These are phyloP conservation scores for Agelaius tricolor DNA, from an alignment of 2,113 vertebrate genomes.

Conservation along the genomic window DNA sequence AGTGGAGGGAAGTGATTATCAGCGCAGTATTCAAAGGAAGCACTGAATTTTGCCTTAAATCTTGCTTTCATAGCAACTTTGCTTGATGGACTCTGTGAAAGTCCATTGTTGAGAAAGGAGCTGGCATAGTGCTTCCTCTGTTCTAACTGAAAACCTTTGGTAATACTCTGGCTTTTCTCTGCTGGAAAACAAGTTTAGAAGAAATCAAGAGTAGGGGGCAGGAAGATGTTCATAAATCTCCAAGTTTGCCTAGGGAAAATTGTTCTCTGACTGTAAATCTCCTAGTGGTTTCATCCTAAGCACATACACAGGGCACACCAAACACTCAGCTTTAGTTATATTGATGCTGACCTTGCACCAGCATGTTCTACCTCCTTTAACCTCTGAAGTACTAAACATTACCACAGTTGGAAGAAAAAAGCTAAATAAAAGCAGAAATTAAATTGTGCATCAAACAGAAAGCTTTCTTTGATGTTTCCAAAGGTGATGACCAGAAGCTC, in stretches of 20 bases:
- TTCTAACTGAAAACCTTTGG: not conserved
- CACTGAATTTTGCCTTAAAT: not conserved
- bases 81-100: not conserved
- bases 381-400: not conserved
- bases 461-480: not conserved
- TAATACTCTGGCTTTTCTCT: not conserved
- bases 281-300: not conserved
- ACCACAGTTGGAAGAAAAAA: not conserved
- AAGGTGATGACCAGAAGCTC: not conserved
- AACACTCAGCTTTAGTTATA: not conserved
- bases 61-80: not conserved
- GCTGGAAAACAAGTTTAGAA: not conserved
- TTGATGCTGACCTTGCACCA: not conserved
- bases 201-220: not conserved
- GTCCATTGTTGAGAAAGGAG: not conserved
- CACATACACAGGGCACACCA: not conserved
- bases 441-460: not conserved
- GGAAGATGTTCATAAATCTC: not conserved
- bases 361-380: not conserved
- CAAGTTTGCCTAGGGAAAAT: not conserved
- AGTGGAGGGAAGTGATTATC: not conserved
- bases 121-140: not conserved
- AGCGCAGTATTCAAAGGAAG: not conserved
- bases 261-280: not conserved
- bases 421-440: not conserved